These are phyloP conservation scores for Himalopsyche japonica DNA, from an alignment of 2,888 invertebrate species.

Conservation along the genomic window DNA sequence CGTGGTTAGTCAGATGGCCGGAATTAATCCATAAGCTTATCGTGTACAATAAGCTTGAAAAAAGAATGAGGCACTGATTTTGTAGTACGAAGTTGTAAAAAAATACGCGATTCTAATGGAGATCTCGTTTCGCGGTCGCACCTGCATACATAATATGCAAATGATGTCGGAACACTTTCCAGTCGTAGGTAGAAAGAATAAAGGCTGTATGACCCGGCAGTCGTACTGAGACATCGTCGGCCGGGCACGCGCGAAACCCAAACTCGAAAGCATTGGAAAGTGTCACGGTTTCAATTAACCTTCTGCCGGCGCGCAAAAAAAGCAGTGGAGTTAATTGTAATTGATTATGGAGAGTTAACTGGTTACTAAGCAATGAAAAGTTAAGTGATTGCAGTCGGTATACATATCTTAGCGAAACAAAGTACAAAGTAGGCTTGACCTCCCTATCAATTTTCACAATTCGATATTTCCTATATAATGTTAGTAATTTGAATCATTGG, in stretches of 20 bases:
- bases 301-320: too few species aligned
- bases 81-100: background rate
- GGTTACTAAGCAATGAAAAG: too few species aligned
- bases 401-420: too few species aligned
- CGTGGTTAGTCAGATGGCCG: too few species aligned
- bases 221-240: slow-evolving; percentile 7
- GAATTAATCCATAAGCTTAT: too few species aligned
- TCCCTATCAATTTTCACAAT: too few species aligned
- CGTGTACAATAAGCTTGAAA: too few species aligned
- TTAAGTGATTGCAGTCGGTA: too few species aligned
- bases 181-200: background rate
- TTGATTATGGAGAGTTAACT: background rate
- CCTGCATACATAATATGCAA: background rate
- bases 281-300: background rate
- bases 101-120: background rate
- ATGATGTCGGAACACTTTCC: background rate
- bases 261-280: background rate
- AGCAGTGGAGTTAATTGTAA: background rate
- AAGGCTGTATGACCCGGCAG: slow-evolving; percentile 2
- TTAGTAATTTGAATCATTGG: too few species aligned
- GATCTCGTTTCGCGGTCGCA: background rate
- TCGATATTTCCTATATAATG: too few species aligned
- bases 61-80: background rate
- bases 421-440: too few species aligned
- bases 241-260: slow-evolving; percentile 10